phyloP scores from a whole-genome alignment of 2,113 vertebrate species.

The Jaculus jaculus region DNA sequence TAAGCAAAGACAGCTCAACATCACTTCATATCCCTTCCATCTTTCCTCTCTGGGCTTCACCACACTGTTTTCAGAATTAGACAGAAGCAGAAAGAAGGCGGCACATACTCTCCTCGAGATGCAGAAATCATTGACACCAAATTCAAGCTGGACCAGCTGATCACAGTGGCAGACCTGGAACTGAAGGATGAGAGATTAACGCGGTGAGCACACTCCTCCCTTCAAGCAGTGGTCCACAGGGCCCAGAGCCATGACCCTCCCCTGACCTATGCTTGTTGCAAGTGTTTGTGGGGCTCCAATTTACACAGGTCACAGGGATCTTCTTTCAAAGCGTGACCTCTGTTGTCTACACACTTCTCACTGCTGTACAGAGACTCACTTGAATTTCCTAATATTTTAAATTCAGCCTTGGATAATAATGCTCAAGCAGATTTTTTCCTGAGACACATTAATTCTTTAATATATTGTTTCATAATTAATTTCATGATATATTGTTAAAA shows the following conservation, averaged over 20 bases:
- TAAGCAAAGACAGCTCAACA: background rate
- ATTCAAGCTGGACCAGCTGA: conserved; percentile 97
- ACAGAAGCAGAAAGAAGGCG: conserved; percentile 97
- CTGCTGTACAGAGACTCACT: conserved; percentile 83
- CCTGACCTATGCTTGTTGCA: conserved; percentile 93
- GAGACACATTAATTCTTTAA: background rate
- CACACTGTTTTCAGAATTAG: conserved; percentile 88
- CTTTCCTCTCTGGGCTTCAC: background rate
- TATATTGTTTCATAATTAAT: conserved; percentile 25
- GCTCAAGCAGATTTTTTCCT: background rate
- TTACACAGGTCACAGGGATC: conserved; percentile 89
- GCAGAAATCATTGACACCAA: conserved; percentile 98
- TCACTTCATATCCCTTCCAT: background rate
- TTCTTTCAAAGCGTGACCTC: conserved; percentile 87
- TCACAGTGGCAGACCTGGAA: conserved; percentile 96
- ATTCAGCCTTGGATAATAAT: conserved; percentile 33
- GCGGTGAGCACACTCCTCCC: conserved; percentile 88
- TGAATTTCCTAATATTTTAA: conserved; percentile 82
- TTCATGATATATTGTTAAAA: background rate
- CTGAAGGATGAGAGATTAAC: conserved; percentile 97
- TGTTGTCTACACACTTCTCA: conserved; percentile 84
- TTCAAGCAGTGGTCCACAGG: conserved; percentile 84
- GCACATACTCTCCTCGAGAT: conserved; percentile 95
- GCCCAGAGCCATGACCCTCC: conserved; percentile 88
- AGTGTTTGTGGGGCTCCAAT: conserved; percentile 91